A percentile compares a stretch with the other conserved stretches of the same genome.
phyloP scores from a whole-genome alignment of 2,888 invertebrate species.

The Zaprionus obscuricornis region DNA sequence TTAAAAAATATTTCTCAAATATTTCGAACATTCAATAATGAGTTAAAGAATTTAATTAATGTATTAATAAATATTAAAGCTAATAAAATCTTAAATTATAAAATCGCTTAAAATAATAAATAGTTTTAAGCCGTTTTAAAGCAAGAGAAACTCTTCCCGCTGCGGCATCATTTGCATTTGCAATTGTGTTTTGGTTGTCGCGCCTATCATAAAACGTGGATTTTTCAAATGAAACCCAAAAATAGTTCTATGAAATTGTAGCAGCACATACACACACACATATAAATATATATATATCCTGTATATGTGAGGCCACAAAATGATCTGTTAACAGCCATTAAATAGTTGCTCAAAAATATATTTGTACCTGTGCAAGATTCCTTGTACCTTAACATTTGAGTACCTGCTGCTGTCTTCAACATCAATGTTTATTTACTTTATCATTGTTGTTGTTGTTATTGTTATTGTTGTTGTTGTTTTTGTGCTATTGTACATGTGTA shows the following conservation, averaged over 20 bases:
- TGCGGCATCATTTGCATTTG: not conserved
- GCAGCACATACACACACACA: conserved; percentile 27
- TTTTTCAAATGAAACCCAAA: conserved; percentile 49
- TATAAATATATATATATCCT: conserved; percentile 4
- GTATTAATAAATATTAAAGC: not conserved
- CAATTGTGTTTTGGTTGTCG: conserved; percentile 49
- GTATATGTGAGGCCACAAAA: conserved; percentile 56
- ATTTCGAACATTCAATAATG: not conserved
- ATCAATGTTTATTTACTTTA: conserved; percentile 29
- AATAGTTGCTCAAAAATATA: conserved; percentile 19
- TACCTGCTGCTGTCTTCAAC: conserved; percentile 51
- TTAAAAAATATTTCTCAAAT: not conserved
- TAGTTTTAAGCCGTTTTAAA: conserved; percentile 1
- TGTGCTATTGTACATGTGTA: conserved; percentile 43
- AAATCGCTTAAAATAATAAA: conserved; percentile 20
- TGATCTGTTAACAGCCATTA: conserved; percentile 73
- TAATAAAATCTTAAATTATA: not conserved
- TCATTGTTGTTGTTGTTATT: conserved; percentile 9
- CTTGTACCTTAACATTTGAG: conserved; percentile 5
- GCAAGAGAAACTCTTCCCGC: too few relatives aligned
- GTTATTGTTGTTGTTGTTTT: conserved; percentile 42
- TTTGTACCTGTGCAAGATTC: conserved; percentile 34
- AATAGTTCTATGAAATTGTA: conserved; percentile 57
- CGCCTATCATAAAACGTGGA: conserved; percentile 69
- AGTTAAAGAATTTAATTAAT: not conserved